These are phyloP conservation scores for Channa striata DNA, from an alignment of 2,797 vertebrate species.

Conservation along the genomic window DNA sequence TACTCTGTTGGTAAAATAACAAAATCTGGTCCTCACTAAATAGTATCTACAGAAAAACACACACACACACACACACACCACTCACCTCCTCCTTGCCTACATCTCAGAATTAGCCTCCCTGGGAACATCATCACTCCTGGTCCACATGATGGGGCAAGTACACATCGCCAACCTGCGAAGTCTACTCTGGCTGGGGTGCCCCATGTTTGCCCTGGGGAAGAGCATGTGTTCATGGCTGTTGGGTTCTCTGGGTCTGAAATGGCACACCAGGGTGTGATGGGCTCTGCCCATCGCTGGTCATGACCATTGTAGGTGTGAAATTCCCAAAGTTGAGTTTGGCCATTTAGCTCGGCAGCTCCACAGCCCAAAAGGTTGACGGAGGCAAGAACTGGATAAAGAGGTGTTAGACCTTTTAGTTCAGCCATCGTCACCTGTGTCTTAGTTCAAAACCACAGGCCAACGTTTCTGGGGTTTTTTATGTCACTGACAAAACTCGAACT, in stretches of 20 bases:
- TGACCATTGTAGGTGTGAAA: slow-evolving; percentile 72
- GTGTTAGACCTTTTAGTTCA: slow-evolving; percentile 52
- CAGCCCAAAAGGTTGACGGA: slow-evolving; percentile 47
- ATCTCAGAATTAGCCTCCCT: slow-evolving; percentile 62
- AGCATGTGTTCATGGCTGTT: slow-evolving; percentile 66
- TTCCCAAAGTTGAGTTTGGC: slow-evolving; percentile 62
- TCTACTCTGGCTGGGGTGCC: slow-evolving; percentile 74
- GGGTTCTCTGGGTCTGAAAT: slow-evolving; percentile 72
- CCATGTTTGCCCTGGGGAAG: slow-evolving; percentile 76
- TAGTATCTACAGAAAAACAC: too few relatives aligned
- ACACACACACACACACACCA: too few relatives aligned
- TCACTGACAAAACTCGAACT: slow-evolving; percentile 27
- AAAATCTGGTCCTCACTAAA: too few relatives aligned
- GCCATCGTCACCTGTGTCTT: slow-evolving; percentile 61
- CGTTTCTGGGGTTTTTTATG: slow-evolving; percentile 30
- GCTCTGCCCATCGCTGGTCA: slow-evolving; percentile 58
- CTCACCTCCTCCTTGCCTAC: slow-evolving; percentile 14
- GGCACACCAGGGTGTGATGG: slow-evolving; percentile 77
- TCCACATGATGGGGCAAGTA: slow-evolving; percentile 78
- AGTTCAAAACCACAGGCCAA: slow-evolving; percentile 47
- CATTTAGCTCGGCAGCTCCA: slow-evolving; percentile 45
- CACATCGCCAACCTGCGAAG: slow-evolving; percentile 81
- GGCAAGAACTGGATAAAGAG: slow-evolving; percentile 28
- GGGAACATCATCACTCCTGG: slow-evolving; percentile 78
- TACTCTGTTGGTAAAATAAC: too few relatives aligned